Evolutionary conservation across 2,113 vertebrate species (phyloP), one percentile per base, ranked within the genome.

Genomic region (Nestor notabilis): DNA sequence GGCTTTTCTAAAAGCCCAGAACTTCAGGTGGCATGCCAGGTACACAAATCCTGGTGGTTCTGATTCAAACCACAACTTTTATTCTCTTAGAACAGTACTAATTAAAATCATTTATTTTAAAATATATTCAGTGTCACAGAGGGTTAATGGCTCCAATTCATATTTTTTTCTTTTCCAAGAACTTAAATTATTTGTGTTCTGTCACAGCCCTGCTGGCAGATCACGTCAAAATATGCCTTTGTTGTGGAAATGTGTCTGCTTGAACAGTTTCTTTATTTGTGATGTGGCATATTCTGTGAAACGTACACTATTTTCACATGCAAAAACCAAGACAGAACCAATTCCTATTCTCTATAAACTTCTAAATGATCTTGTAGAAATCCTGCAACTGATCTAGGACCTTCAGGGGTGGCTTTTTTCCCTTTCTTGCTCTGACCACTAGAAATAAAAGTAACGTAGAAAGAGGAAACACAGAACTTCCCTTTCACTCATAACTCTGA

Each of bases 241-340:
- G 87, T 96, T 96, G 88, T 96, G 92, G 86, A 93, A 95, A 93
- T 49, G 31, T 7, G 20, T 64, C 71, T 89, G 76, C 64, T 75
- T 66, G 31, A 93, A 84, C 24, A 55, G n/a, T 44, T 93, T 72
- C 47, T 93, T 61, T 66, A 80, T 88, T 96, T 92, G 85, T 95
- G 86, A 95, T 66, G 85, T 92, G 88, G 88, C 79, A 78, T 87
- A 43, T 81, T 46, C 52, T 70, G 64, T 68, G 66, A 95, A 96
- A 84, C 35, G n/a, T 5, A 58, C 14, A 60, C 77, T 83, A 29
- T 66, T 92, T 90, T 96, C 72, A 89, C 80, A 90, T 9, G 61
- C 52, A 88, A 83, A 83, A 93, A 92, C 61, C 90, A 83, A 87
- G 64, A 31, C 47, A 60, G 35, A 64, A 69, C 31, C 50, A 68